Evolutionary conservation across 2,113 vertebrate genomes (phyloP).

Genomic region (Rhineura floridana): DNA sequence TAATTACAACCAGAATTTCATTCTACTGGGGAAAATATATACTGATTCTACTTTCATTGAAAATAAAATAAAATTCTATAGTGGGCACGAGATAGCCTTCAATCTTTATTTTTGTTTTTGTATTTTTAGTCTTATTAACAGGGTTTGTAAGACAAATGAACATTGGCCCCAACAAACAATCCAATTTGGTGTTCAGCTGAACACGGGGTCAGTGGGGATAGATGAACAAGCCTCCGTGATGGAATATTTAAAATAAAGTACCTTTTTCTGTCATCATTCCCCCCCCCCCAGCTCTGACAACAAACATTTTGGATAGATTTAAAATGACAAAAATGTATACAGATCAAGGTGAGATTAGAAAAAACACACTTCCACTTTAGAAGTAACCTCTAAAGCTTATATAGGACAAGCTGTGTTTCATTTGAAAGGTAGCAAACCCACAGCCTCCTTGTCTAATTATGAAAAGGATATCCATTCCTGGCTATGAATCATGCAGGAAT

Average conservation of each 20-base stretch:
- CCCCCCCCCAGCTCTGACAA: not conserved
- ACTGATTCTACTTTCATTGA: not conserved
- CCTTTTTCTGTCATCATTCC: not conserved
- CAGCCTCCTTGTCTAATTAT: constrained; percentile 24
- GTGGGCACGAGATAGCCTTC: not conserved
- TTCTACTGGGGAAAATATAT: not conserved
- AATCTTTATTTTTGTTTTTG: too few species aligned
- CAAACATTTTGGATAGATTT: not conserved
- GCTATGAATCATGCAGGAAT: not conserved
- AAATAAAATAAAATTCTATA: not conserved
- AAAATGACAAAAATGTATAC: not conserved
- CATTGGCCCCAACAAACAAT: not conserved
- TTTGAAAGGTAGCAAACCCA: constrained; percentile 18
- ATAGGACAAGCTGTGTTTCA: not conserved
- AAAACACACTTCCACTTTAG: not conserved
- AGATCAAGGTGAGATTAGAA: not conserved
- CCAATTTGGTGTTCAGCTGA: not conserved
- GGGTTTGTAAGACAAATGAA: not conserved
- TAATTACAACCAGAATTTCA: not conserved
- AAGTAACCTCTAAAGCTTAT: not conserved
- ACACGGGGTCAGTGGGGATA: not conserved
- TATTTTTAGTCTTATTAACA: not conserved
- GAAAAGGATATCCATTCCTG: constrained; percentile 27
- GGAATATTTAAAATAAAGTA: not conserved
- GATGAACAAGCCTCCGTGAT: not conserved